These are phyloP conservation scores for Ciconia stormi DNA, from an alignment of 2,113 vertebrate genomes.

Conservation along the genomic window DNA sequence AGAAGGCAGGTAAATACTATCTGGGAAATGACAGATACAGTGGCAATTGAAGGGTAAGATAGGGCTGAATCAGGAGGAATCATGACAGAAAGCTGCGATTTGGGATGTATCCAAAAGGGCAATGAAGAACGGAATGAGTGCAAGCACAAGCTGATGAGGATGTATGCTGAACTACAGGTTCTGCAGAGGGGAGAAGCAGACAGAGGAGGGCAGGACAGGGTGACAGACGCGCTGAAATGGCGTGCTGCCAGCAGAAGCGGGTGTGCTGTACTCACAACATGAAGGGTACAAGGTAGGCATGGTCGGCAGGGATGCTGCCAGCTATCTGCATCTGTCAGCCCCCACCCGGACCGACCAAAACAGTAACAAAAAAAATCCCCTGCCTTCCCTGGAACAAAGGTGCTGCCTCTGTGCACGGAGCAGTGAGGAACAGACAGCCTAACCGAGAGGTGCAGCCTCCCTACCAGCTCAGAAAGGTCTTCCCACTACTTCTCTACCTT, in stretches of 20 bases:
- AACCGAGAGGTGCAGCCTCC: not conserved
- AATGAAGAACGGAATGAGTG: not conserved
- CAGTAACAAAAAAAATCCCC: not conserved
- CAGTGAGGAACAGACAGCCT: not conserved
- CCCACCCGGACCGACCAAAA: not conserved
- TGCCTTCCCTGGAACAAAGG: not conserved
- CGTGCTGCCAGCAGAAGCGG: not conserved
- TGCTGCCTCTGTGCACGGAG: not conserved
- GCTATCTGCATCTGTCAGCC: not conserved
- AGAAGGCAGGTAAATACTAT: not conserved
- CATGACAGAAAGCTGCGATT: not conserved
- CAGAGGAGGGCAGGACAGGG: not conserved
- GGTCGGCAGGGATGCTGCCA: not conserved
- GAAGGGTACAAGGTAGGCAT: not conserved
- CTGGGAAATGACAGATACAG: not conserved
- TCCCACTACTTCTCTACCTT: not conserved
- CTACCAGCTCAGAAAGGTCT: not conserved
- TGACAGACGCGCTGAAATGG: not conserved
- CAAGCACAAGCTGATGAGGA: not conserved
- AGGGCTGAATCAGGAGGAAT: not conserved
- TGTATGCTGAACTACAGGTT: not conserved
- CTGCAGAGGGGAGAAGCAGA: not conserved
- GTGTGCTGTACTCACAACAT: not conserved
- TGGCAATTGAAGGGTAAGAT: not conserved
- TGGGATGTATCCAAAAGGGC: not conserved